Evolutionary conservation across 64 coral and sea anemone species (phyloP).

Genomic region (Dendrophyllia cribrosa): DNA sequence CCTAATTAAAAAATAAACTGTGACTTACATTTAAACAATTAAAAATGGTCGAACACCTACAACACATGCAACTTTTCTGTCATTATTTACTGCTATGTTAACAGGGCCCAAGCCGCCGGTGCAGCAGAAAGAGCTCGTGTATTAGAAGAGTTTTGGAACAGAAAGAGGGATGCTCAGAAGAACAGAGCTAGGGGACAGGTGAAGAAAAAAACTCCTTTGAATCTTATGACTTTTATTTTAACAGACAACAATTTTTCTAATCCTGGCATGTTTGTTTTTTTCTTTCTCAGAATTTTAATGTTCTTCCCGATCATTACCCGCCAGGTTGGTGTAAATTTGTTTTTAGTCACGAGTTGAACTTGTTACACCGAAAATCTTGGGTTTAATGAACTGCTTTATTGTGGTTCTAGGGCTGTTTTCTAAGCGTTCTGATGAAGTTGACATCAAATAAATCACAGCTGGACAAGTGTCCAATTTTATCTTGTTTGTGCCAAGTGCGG

Average conservation of each 20-base stretch:
- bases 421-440: too few relatives aligned
- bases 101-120: constrained; percentile 71
- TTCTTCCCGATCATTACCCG: constrained; percentile 25
- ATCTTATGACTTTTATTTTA: not conserved
- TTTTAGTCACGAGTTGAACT: not conserved
- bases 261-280: not conserved
- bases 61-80: too few relatives aligned
- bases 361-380: too few relatives aligned
- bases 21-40: too few relatives aligned
- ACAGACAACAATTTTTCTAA: not conserved
- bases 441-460: too few relatives aligned
- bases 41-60: too few relatives aligned
- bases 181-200: constrained; percentile 83
- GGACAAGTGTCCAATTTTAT: too few relatives aligned
- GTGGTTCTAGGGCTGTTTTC: too few relatives aligned
- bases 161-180: constrained; percentile 82
- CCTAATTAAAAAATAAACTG: too few relatives aligned
- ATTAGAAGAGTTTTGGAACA: constrained; percentile 90
- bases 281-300: constrained; percentile 35
- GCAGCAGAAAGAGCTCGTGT: constrained; percentile 90
- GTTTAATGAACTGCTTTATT: not conserved
- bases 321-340: constrained; percentile 14
- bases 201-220: not conserved
- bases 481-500: too few relatives aligned
- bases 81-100: not conserved